phyloP scores from a whole-genome alignment of 2,888 invertebrate species.

The Drosophila acutilabella region DNA sequence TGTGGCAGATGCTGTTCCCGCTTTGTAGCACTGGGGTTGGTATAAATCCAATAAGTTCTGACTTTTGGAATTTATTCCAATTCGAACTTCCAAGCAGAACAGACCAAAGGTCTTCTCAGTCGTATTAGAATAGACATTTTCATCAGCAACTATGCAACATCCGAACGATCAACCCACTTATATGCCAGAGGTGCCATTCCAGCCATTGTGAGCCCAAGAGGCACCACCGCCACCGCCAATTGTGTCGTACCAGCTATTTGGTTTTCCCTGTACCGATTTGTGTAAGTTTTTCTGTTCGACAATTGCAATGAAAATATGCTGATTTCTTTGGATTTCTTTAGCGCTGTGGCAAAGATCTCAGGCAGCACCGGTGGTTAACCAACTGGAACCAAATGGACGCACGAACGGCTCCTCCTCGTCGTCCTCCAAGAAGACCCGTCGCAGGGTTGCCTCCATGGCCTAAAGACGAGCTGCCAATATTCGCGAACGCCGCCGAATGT shows the following conservation, averaged over 20 bases:
- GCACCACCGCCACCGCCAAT: conserved; percentile 87
- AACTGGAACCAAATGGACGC: conserved; percentile 76
- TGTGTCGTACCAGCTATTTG: conserved; percentile 88
- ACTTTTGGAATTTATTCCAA: conserved; percentile 60
- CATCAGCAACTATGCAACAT: conserved; percentile 79
- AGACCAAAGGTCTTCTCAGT: conserved; percentile 41
- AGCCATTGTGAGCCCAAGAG: conserved; percentile 84
- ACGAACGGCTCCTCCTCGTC: conserved; percentile 70
- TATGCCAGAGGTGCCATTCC: conserved; percentile 84
- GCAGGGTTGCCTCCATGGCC: conserved; percentile 95
- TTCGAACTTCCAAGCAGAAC: conserved; percentile 72
- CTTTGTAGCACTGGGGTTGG: conserved; percentile 42
- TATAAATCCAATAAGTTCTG: conserved; percentile 67
- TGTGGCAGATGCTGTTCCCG: conserved; percentile 34
- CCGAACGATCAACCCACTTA: conserved; percentile 83
- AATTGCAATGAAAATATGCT: neutral
- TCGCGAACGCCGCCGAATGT: conserved; percentile 96
- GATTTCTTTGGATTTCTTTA: conserved; percentile 42
- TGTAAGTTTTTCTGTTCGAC: conserved; percentile 82
- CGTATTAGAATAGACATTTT: conserved; percentile 20
- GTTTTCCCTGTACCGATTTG: conserved; percentile 89
- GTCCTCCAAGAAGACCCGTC: conserved; percentile 91
- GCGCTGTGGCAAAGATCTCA: conserved; percentile 87
- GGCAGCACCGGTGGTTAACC: conserved; percentile 86
- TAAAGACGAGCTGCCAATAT: conserved; percentile 97